phyloP scores from a whole-genome alignment of 2,888 invertebrate genomes.

The Himalopsyche kuldschensis region DNA sequence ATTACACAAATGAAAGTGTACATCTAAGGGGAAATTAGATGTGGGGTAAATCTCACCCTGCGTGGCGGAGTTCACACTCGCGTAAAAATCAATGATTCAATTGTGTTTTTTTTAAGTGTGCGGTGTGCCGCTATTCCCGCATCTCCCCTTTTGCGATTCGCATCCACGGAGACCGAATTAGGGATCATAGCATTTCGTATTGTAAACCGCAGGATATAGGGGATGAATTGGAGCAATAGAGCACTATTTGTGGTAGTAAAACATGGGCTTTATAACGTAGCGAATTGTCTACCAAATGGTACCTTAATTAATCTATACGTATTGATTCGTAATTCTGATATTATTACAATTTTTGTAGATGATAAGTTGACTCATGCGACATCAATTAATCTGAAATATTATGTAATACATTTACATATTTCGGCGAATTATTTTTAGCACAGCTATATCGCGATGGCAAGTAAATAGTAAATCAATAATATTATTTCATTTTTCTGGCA shows the following conservation, averaged over 20 bases:
- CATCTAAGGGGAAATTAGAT: not conserved
- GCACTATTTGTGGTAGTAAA: not conserved
- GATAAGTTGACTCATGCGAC: too few relatives aligned
- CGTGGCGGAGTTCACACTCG: conserved; percentile 38
- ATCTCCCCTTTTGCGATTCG: conserved; percentile 10
- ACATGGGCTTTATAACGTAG: not conserved
- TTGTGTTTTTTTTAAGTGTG: conserved; percentile 38
- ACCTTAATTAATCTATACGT: not conserved
- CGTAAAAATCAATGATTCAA: conserved; percentile 41
- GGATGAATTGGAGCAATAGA: not conserved
- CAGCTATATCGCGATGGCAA: too few relatives aligned
- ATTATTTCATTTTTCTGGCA: too few relatives aligned
- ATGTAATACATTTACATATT: too few relatives aligned
- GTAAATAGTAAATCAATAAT: too few relatives aligned
- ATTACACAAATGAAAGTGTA: not conserved
- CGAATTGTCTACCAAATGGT: not conserved
- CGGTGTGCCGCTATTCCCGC: conserved; percentile 32
- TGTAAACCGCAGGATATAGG: not conserved
- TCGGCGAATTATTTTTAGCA: too few relatives aligned
- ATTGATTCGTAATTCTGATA: too few relatives aligned
- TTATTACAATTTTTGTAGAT: too few relatives aligned
- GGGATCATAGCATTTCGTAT: not conserved
- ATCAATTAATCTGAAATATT: too few relatives aligned
- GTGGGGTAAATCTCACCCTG: conserved; percentile 4
- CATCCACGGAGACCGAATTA: not conserved